phyloP scores from a whole-genome alignment of 2,113 vertebrate genomes.

The Cisticola juncidis region DNA sequence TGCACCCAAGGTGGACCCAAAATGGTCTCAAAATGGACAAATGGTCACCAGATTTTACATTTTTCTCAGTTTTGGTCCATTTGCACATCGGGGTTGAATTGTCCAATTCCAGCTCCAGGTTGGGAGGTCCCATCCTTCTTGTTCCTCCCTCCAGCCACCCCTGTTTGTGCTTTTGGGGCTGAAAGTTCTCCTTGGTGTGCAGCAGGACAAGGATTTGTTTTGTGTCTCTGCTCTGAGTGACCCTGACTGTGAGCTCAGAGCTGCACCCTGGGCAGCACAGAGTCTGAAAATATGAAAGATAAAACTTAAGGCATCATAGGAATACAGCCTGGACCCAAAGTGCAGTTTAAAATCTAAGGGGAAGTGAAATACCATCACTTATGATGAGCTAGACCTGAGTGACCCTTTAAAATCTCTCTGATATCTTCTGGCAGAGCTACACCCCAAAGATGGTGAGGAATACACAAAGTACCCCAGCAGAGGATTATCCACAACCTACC shows the following conservation, averaged over 20 bases:
- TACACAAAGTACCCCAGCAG: not conserved
- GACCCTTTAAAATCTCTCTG: not conserved
- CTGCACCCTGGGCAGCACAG: not conserved
- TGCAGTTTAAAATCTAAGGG: not conserved
- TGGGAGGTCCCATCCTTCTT: not conserved
- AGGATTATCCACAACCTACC: not conserved
- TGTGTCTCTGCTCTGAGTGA: not conserved
- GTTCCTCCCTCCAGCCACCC: not conserved
- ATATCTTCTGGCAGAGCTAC: not conserved
- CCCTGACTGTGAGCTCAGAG: not conserved
- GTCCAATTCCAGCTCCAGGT: not conserved
- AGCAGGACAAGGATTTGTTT: not conserved
- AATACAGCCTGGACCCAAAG: not conserved
- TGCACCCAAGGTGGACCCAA: not conserved
- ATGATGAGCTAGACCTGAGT: not conserved
- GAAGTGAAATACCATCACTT: not conserved
- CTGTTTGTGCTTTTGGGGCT: not conserved
- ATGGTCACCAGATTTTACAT: rapidly evolving
- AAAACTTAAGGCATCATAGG: not conserved
- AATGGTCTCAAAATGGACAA: not conserved
- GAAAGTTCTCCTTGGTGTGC: not conserved
- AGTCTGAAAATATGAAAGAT: not conserved
- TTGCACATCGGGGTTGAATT: not conserved
- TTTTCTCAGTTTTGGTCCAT: not conserved
- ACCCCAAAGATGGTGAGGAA: not conserved